Base-by-base conservation (phyloP, 2,113 vertebrate genomes). In the Turnix velox region DNA sequence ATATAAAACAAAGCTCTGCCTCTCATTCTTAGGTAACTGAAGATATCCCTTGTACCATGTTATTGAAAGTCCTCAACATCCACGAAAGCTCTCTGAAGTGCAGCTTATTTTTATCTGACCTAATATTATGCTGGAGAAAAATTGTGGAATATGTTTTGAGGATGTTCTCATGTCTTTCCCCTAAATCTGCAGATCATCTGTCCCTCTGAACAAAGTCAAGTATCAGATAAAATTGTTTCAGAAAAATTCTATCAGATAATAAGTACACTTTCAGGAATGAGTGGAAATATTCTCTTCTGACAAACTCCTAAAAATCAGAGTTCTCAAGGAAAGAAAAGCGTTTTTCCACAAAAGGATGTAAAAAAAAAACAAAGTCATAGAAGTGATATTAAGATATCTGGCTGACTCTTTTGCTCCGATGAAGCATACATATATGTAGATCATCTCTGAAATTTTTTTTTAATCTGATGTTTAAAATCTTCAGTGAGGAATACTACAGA, bases 1-100 rank as follows among this genome's bases (percentile, higher is more conserved):
- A 79, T 57, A 86, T 28, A 87, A 81, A 93, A 45, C 59, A 73
- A 91, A 88, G 58, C 33, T 92, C 81, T 78, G 28, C 71, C 42
- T 54, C 52, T 88, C 14, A 59, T 94, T 94, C 65, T 91, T 61
- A 95, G 65, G 43, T 28, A 87, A 77, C 76, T 95, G 90, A 88
- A 96, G 33, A 73, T 51, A 73, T 24, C 42, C 12, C 33, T 87
- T 87, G 19, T 65, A 91, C 14, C 13, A 31, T 23, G 39, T 43
- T 71, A 80, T 18, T 59, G 43, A 31, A 90, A 91, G 74, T 57
- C 68, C 18, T 86, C 58, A 67, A 20, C 12, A 92, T 49, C 43
- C 65, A 59, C 46, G 15, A 54, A 93, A 78, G 25, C 14, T 79
- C 46, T 77, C 37, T 52, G 67, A 90, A 91, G 45, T 15, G 10